Conservation (phyloP, 1,140 invertebrate species). For the Habropoda laboriosa region DNA sequence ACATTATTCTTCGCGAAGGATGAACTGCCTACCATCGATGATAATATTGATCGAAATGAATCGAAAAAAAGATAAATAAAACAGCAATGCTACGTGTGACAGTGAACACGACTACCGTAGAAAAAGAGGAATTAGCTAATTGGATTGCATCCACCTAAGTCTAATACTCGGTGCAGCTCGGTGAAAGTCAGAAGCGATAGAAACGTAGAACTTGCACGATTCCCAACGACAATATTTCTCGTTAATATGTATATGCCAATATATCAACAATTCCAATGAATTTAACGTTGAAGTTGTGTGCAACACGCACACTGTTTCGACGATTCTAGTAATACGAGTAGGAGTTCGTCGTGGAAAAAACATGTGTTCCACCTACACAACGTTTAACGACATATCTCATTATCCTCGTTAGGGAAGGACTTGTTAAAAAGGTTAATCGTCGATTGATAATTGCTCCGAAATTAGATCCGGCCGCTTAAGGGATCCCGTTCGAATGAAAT, state of each 20-base stretch:
- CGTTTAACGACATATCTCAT: constrained; percentile 33
- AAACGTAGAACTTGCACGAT: neutral
- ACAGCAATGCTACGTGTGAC: no score
- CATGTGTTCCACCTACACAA: constrained; percentile 32
- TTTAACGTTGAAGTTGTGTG: no score
- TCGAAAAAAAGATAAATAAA: neutral
- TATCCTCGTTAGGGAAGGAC: constrained; percentile 46
- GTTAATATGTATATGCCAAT: neutral
- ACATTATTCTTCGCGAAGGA: no score
- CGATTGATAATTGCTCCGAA: constrained; percentile 60
- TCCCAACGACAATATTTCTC: neutral
- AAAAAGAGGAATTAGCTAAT: constrained; percentile 7
- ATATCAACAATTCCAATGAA: constrained; percentile 20
- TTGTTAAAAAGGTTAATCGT: constrained; percentile 48
- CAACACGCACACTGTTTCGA: neutral
- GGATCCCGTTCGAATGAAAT: constrained; percentile 45
- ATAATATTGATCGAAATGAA: no score
- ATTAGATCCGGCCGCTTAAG: constrained; percentile 44
- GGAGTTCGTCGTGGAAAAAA: neutral
- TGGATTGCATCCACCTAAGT: neutral
- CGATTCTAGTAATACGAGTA: constrained; percentile 6
- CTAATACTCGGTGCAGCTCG: neutral
- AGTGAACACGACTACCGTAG: no score
- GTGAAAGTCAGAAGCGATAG: neutral
- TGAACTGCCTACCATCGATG: no score